Conservation (phyloP, 2,888 invertebrate species). For the Imbricaverruca yamaguchii region DNA sequence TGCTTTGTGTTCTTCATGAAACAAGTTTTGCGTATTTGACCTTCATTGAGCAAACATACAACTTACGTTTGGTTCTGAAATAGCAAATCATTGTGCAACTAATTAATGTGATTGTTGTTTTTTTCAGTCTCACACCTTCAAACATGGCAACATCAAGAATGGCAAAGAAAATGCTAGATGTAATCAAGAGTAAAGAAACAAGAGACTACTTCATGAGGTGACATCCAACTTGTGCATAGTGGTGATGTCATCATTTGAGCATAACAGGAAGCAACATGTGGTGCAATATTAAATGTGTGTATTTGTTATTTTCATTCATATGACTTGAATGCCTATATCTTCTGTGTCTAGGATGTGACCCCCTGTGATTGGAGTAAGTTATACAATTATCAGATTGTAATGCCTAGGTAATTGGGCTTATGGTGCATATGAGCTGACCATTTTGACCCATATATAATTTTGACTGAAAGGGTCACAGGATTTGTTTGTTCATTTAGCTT, state of each 20-base stretch:
- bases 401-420: too few relatives aligned
- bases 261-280: too few relatives aligned
- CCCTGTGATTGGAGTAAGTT: too few relatives aligned
- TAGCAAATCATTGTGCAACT: not conserved
- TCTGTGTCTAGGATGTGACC: slow-evolving; percentile 20
- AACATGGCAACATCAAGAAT: slow-evolving; percentile 23
- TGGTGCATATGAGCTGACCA: too few relatives aligned
- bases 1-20: too few relatives aligned
- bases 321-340: slow-evolving; percentile 23
- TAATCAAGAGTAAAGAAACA: slow-evolving; percentile 70
- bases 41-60: too few relatives aligned
- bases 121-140: not conserved
- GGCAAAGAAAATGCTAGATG: slow-evolving; percentile 32
- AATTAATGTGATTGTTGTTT: not conserved
- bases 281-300: too few relatives aligned
- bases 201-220: slow-evolving; percentile 80
- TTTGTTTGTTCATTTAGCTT: too few relatives aligned
- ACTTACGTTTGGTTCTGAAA: not conserved
- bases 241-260: not conserved
- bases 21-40: too few relatives aligned
- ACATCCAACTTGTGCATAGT: slow-evolving; percentile 27
- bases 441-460: too few relatives aligned
- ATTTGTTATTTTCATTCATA: not conserved
- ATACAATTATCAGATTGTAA: slow-evolving; percentile 24
- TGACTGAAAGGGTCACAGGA: too few relatives aligned